Evolutionary conservation across 1,140 invertebrate species (phyloP), one percentile per base, ranked within the genome.

Genomic region (Drosophila persimilis): DNA sequence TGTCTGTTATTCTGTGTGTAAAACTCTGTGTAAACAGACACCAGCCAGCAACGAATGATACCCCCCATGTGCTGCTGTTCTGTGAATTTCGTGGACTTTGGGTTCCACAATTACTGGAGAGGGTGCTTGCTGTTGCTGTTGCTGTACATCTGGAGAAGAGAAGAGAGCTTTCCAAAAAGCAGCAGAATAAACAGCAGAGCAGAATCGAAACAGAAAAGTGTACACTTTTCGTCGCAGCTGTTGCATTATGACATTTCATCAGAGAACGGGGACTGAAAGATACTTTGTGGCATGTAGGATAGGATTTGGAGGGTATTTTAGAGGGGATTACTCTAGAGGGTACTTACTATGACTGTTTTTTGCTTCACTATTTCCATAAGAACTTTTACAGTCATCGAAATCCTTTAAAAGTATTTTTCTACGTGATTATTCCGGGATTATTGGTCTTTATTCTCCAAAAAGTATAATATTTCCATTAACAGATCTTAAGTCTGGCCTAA

Each of bases 191-290:
- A 39, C 35, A 39, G 11, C 11, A 5, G 2, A 20, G 3, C 26
- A 52, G 15, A 15, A 52, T 29, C 0, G 31, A 65, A 45, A 53
- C 11, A 39, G 11, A 13, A 39, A 39, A 39, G 4, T 39, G 35
- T 13, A 39, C 0, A 35, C 6, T 45, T 46, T 57, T 62, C 66
- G 62, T 55, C 41, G 65, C 81, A 86, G 81, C 83, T 85, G 81
- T 77, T 85, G 81, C 77, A 74, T 24, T 43, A 88, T 86, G 81
- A 77, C 78, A 39, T 13, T 39, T 39, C 11, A 13, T 1, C 11
- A 13, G 11, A 13, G 35, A 13, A 5, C 3, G 24, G 35, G 3
- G 11, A 4, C 11, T 39, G 3, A 3, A 13, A 39, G 11, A 13
- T 13, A 39, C 35, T 39, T 39, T 39, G 35, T 39, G 35, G 35